phyloP scores from a whole-genome alignment of 2,113 vertebrate genomes.

The Rhabdornis inornatus region DNA sequence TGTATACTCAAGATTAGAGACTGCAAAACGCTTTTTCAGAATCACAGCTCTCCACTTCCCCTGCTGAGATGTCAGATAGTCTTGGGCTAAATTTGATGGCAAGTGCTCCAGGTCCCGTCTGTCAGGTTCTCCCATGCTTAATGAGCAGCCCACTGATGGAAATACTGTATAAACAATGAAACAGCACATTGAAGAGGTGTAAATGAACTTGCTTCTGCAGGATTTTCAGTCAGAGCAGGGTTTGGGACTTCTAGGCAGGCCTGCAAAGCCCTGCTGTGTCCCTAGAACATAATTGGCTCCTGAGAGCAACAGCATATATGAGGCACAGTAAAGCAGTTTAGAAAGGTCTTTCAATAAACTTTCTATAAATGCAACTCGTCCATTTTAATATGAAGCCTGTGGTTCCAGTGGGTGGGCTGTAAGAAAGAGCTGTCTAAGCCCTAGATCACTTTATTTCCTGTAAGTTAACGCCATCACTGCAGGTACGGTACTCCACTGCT shows the following conservation, averaged over 20 bases:
- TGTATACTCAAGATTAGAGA: background rate
- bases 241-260: background rate
- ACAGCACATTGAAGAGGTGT: background rate
- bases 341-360: background rate
- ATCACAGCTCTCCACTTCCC: background rate
- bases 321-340: background rate
- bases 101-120: background rate
- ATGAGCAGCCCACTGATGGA: slow-evolving; percentile 2
- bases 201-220: background rate
- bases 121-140: slow-evolving; percentile 2
- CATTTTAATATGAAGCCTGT: background rate
- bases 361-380: background rate
- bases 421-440: background rate
- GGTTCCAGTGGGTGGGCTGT: background rate
- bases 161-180: slow-evolving; percentile 24
- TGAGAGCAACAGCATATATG: background rate
- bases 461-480: background rate
- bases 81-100: slow-evolving; percentile 38
- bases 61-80: slow-evolving; percentile 24
- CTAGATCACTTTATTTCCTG: background rate
- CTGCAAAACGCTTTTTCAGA: background rate
- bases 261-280: slow-evolving; percentile 8
- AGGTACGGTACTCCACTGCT: background rate
- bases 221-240: background rate
- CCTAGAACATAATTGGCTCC: slow-evolving; percentile 15